These are phyloP conservation scores for Scaptomyza caliginosa DNA, from an alignment of 2,888 invertebrate genomes.

Conservation along the genomic window DNA sequence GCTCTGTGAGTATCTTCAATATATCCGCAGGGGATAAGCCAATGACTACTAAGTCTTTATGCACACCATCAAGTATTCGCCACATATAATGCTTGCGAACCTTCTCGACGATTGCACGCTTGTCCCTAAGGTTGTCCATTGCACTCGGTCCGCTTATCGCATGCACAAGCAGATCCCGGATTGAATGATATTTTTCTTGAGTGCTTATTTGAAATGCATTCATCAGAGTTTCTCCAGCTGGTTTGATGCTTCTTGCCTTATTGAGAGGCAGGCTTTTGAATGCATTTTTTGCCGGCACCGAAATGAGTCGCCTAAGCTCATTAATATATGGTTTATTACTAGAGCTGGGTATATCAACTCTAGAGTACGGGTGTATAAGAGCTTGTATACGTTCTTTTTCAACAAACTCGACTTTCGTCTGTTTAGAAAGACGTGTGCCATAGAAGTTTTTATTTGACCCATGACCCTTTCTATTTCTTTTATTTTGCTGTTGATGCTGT, in stretches of 20 bases:
- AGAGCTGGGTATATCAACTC: not conserved
- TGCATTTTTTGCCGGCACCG: not conserved
- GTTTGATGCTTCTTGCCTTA: not conserved
- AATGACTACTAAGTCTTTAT: constrained; percentile 20
- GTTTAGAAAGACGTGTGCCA: not conserved
- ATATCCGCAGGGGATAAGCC: not conserved
- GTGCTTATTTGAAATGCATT: not conserved
- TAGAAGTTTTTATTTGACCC: not conserved
- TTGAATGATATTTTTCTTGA: fast-evolving
- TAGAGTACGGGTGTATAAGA: not conserved
- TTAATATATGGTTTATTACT: not conserved
- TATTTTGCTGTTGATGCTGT: not conserved
- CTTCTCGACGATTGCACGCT: not conserved
- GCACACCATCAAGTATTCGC: constrained; percentile 20
- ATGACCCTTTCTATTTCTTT: not conserved
- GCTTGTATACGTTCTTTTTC: not conserved
- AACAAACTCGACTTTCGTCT: not conserved
- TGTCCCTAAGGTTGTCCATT: constrained; percentile 17
- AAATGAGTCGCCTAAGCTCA: not conserved
- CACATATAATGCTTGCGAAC: constrained; percentile 53
- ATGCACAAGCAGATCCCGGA: constrained; percentile 14
- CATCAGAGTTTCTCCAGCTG: not conserved
- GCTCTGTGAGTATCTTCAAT: constrained; percentile 11
- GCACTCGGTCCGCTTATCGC: constrained; percentile 23
- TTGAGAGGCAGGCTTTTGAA: not conserved